A percentile compares a stretch with the other conserved stretches of the same genome.
phyloP scores from a whole-genome alignment of 2,113 vertebrate species.

The Chamaea fasciata region DNA sequence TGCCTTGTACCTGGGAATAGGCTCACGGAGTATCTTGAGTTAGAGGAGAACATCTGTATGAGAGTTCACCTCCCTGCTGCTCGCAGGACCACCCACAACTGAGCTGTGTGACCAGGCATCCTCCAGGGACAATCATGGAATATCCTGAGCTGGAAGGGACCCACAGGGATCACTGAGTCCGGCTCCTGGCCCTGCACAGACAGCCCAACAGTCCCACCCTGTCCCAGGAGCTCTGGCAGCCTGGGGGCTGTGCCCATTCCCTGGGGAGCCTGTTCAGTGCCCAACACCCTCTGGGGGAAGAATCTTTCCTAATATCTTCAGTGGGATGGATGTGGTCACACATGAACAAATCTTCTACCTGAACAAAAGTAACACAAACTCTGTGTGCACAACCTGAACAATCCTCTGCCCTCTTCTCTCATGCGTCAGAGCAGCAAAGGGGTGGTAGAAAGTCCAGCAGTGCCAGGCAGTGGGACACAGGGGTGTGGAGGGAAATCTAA shows the following conservation, averaged over 20 bases:
- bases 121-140: background rate
- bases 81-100: background rate
- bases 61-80: background rate
- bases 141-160: background rate
- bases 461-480: background rate
- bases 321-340: background rate
- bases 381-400: too few relatives aligned
- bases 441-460: background rate
- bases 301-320: background rate
- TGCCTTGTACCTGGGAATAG: background rate
- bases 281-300: background rate
- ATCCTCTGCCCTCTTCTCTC: background rate
- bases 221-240: background rate
- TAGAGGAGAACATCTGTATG: background rate
- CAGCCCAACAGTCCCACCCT: background rate
- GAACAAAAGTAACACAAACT: background rate
- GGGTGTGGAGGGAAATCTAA: background rate
- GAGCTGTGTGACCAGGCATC: too few relatives aligned
- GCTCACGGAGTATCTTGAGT: background rate
- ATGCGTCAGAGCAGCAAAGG: background rate
- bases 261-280: background rate
- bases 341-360: background rate
- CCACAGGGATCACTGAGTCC: background rate
- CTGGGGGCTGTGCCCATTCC: background rate
- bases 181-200: background rate